Evolutionary conservation across 2,113 vertebrate species (phyloP), one percentile per base, ranked within the genome.

Genomic region (Edolisoma coerulescens): DNA sequence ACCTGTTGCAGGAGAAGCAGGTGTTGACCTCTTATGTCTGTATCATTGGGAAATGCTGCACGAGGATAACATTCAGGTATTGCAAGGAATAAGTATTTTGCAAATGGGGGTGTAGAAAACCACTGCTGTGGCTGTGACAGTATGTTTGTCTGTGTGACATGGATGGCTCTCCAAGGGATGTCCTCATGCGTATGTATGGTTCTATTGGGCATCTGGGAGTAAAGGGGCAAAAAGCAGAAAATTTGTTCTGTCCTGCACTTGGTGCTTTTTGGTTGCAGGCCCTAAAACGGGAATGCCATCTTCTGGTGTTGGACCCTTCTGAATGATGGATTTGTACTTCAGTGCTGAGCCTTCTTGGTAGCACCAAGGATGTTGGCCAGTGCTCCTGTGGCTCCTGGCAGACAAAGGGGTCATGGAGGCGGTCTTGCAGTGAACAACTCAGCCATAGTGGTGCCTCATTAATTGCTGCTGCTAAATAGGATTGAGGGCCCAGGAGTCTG

Each of bases 111-210:
- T 35, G 56, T 28, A 37, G 47, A 45, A 91, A 71, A 83, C 6
- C 16, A 44, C 59, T 71, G 22, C n/a, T 63, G 28, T 63, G 59
- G 26, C 57, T 70, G 35, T 90, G 45, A 44, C 3, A 2, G 28
- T 77, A 30, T 11, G 1, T 54, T 50, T 68, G 23, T 78, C 52
- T 3, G 3, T 78, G 71, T 89, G 73, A 75, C 11, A 7, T 8
- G 7, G 47, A 39, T 79, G 61, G 23, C 17, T 74, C 28, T 60
- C 33, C 28, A 37, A 63, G 52, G 16, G 65, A 65, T 45, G 28
- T 60, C 19, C 21, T 35, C 2, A 1, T 70, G 13, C 1, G 0
- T 24, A 4, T 17, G 17, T 75, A 32, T 65, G 37, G 5, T 7
- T 88, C 37, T 13, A 8, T 0, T 71, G 8, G 17, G 9, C 50